These are phyloP conservation scores for Wasmannia auropunctata DNA, from an alignment of 1,140 invertebrate genomes.

Conservation along the genomic window DNA sequence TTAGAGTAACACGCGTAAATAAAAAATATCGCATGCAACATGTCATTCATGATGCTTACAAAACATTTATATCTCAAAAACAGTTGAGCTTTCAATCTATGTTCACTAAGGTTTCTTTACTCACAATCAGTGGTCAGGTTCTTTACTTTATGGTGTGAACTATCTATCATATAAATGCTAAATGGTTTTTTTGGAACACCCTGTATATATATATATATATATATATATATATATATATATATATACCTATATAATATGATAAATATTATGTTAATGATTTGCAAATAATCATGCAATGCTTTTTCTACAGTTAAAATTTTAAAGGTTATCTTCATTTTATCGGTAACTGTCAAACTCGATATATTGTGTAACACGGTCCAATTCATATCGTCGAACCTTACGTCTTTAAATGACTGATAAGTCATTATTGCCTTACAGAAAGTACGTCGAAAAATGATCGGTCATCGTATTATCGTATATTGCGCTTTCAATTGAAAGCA, in stretches of 20 bases:
- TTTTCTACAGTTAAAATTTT: background rate
- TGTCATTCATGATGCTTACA: too few species aligned
- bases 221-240: background rate
- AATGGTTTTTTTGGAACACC: too few species aligned
- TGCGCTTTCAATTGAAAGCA: conserved; percentile 27
- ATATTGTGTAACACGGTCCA: conserved; percentile 35
- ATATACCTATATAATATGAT: background rate
- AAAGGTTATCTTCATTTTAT: conserved; percentile 14
- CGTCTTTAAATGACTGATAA: conserved; percentile 19
- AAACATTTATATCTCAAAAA: too few species aligned
- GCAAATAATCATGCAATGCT: background rate
- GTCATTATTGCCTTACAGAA: conserved; percentile 20
- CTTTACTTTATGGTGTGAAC: too few species aligned
- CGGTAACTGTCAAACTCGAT: background rate
- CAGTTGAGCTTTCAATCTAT: too few species aligned
- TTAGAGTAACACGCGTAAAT: too few species aligned
- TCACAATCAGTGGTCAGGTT: too few species aligned
- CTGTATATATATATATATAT: background rate
- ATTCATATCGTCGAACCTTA: conserved; percentile 13
- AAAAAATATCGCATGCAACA: too few species aligned
- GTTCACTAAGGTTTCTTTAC: too few species aligned
- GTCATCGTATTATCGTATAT: conserved; percentile 43
- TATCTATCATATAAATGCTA: too few species aligned
- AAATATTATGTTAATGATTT: conserved; percentile 3
- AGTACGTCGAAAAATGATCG: conserved; percentile 13